phyloP scores from a whole-genome alignment of 1,140 invertebrate species.

The Drosophila ohnishii region DNA sequence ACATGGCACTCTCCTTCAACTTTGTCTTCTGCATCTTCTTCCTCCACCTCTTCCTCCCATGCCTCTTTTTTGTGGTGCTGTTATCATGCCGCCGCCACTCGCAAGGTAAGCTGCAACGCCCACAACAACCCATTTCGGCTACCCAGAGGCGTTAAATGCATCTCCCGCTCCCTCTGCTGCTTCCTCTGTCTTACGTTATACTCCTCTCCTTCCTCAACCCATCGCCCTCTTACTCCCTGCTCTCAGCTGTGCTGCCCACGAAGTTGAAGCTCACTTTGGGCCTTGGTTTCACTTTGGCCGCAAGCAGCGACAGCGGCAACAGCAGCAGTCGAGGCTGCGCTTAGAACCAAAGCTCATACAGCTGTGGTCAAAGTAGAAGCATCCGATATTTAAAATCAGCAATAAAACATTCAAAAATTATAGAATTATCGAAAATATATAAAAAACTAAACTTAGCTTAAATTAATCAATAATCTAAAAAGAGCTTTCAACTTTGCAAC shows the following conservation, averaged over 20 bases:
- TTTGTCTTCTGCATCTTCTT: background rate
- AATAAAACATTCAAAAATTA: background rate
- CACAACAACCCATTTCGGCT: constrained; percentile 53
- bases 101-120: constrained; percentile 53
- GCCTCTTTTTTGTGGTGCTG: constrained; percentile 11
- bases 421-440: background rate
- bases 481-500: no score
- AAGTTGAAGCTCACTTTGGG: constrained; percentile 36
- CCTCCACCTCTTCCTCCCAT: background rate
- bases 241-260: constrained; percentile 37
- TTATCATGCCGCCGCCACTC: constrained; percentile 46
- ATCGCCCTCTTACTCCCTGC: constrained; percentile 1
- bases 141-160: constrained; percentile 55
- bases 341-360: constrained; percentile 30
- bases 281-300: constrained; percentile 46
- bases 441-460: no score
- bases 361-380: background rate
- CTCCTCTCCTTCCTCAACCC: background rate
- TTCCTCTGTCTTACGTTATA: background rate
- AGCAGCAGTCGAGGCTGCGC: constrained; percentile 5
- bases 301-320: constrained; percentile 1
- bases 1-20: background rate
- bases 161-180: constrained; percentile 12
- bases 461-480: no score
- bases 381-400: no score